phyloP scores from a whole-genome alignment of 2,888 invertebrate genomes.

The Pandemis corylana region DNA sequence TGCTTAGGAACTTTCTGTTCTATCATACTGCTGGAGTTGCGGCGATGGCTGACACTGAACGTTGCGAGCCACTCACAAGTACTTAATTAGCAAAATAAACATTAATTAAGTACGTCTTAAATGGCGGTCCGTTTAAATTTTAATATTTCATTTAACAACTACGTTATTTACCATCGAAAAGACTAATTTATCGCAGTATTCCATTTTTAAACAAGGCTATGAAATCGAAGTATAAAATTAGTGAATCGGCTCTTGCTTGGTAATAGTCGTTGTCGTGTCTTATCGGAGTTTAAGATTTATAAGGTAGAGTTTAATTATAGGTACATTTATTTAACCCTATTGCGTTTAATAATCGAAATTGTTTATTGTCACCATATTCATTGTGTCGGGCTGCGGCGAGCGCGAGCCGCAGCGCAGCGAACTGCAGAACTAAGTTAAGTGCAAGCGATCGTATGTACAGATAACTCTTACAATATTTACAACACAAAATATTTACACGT shows the following conservation, averaged over 20 bases:
- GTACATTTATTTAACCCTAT: constrained; percentile 51
- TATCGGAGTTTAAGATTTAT: constrained; percentile 36
- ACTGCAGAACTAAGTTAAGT: constrained; percentile 40
- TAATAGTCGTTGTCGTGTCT: constrained; percentile 23
- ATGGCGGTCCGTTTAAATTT: constrained; percentile 29
- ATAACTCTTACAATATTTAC: constrained; percentile 64
- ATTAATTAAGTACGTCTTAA: constrained; percentile 39
- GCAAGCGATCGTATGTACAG: constrained; percentile 74
- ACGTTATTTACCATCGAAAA: constrained; percentile 28
- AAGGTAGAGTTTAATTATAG: constrained; percentile 43
- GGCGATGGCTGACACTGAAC: constrained; percentile 40
- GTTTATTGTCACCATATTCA: constrained; percentile 75
- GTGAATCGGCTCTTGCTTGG: constrained; percentile 14
- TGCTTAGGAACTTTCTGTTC: constrained; percentile 81
- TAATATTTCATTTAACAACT: constrained; percentile 23
- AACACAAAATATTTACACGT: constrained; percentile 48
- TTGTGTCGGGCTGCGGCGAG: constrained; percentile 52
- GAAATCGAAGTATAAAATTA: constrained; percentile 18
- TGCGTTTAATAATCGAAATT: constrained; percentile 65
- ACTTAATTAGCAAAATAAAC: constrained; percentile 36
- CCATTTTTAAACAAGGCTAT: constrained; percentile 14
- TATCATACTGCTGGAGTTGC: constrained; percentile 61
- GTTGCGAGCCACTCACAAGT: background rate
- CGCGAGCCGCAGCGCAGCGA: constrained; percentile 27
- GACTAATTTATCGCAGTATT: constrained; percentile 31